phyloP scores from a whole-genome alignment of 2,113 vertebrate species.

The Hoplias malabaricus region DNA sequence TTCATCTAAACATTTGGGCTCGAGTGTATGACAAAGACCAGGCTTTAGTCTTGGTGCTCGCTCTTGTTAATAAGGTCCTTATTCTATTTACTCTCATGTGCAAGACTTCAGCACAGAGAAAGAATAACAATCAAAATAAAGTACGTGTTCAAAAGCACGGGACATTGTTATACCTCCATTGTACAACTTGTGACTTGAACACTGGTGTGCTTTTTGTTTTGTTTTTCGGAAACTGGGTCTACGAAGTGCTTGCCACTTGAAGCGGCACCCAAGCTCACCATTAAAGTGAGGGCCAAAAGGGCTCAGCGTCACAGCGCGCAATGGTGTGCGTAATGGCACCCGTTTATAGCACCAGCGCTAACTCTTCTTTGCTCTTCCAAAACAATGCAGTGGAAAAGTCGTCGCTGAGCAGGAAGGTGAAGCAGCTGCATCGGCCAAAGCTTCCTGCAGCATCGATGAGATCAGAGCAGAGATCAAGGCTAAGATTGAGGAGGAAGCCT shows the following conservation, averaged over 20 bases:
- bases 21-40: conserved; percentile 64
- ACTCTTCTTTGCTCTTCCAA: conserved; percentile 67
- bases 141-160: background rate
- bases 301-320: conserved; percentile 39
- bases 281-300: conserved; percentile 27
- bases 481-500: conserved; percentile 90
- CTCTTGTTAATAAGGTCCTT: conserved; percentile 56
- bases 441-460: conserved; percentile 76
- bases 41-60: conserved; percentile 48
- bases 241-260: background rate
- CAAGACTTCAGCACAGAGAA: conserved; percentile 18
- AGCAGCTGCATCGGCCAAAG: conserved; percentile 62
- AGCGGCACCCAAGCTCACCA: conserved; percentile 3
- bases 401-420: conserved; percentile 79
- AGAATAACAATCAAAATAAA: background rate
- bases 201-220: no score
- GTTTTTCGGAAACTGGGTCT: background rate
- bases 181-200: background rate
- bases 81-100: background rate
- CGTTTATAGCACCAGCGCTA: conserved; percentile 45
- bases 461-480: conserved; percentile 84
- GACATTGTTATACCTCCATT: conserved; percentile 21
- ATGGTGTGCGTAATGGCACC: conserved; percentile 35
- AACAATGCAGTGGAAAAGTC: conserved; percentile 84
- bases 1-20: conserved; percentile 68